Percentiles rank a stretch among this genome's conserved stretches.
phyloP scores from a whole-genome alignment of 1,140 invertebrate species.

The Caenorhabditis briggsae region DNA sequence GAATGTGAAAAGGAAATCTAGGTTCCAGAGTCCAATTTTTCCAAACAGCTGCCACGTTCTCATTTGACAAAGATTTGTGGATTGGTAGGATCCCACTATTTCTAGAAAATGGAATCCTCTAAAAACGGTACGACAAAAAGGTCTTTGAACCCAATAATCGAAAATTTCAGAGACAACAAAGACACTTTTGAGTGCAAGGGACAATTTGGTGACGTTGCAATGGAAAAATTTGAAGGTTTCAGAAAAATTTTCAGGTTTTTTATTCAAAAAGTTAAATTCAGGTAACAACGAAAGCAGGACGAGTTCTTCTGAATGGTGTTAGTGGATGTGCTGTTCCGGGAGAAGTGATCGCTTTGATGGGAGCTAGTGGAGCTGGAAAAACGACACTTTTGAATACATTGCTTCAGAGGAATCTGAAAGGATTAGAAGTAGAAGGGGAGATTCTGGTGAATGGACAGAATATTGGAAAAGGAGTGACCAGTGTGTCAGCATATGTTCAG shows the following conservation, averaged over 20 bases:
- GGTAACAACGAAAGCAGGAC: constrained; percentile 60
- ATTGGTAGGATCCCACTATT: background rate
- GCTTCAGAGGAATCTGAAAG: constrained; percentile 70
- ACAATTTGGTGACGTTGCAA: constrained; percentile 39
- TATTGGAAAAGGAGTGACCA: constrained; percentile 75
- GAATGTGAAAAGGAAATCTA: too few species aligned
- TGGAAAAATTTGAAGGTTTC: constrained; percentile 25
- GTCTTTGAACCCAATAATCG: background rate
- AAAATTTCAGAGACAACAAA: constrained; percentile 15
- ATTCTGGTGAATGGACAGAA: constrained; percentile 67
- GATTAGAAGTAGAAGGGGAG: constrained; percentile 69
- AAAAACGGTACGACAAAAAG: background rate
- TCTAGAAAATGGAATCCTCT: constrained; percentile 12
- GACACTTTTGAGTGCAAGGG: constrained; percentile 17
- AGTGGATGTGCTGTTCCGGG: constrained; percentile 69
- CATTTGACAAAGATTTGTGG: too few species aligned
- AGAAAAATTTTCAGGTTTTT: background rate
- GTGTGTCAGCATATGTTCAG: constrained; percentile 81
- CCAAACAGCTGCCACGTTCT: too few species aligned
- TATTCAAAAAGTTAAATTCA: background rate
- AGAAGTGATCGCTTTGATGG: constrained; percentile 70
- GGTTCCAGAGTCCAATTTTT: too few species aligned
- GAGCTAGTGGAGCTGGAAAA: constrained; percentile 75
- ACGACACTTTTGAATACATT: constrained; percentile 74
- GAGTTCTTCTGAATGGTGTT: constrained; percentile 59